phyloP scores from a whole-genome alignment of 1,140 invertebrate species.

The Ganaspis sp. region DNA sequence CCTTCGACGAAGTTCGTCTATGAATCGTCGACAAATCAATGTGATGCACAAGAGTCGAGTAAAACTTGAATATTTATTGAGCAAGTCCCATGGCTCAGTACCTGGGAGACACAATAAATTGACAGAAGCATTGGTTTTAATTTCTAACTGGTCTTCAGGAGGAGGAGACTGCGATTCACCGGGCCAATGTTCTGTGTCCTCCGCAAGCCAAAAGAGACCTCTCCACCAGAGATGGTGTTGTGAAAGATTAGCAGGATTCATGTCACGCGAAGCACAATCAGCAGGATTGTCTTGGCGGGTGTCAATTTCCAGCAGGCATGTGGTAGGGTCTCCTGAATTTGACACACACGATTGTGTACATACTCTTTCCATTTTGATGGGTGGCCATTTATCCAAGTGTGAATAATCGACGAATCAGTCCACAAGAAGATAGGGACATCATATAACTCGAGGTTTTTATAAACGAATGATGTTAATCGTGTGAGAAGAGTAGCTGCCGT shows the following conservation, averaged over 20 bases:
- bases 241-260: constrained; percentile 44
- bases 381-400: constrained; percentile 56
- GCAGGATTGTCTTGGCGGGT: constrained; percentile 55
- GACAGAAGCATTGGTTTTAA: not conserved
- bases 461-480: constrained; percentile 33
- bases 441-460: not conserved
- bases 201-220: not conserved
- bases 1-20: too few species aligned
- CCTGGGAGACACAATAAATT: not conserved
- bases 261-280: constrained; percentile 46
- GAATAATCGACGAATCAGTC: constrained; percentile 41
- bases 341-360: constrained; percentile 56
- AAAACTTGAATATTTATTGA: constrained; percentile 31
- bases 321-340: constrained; percentile 50
- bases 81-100: not conserved
- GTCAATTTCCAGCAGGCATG: constrained; percentile 42
- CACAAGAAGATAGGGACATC: not conserved
- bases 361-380: constrained; percentile 57
- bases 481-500: constrained; percentile 34
- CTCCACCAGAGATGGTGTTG: not conserved
- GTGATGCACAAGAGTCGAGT: not conserved
- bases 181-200: not conserved
- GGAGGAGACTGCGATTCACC: not conserved
- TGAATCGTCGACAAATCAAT: too few species aligned
- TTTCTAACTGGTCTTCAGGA: not conserved